Base-by-base conservation (phyloP, 2,797 vertebrate species). In the Miichthys miiuy region DNA sequence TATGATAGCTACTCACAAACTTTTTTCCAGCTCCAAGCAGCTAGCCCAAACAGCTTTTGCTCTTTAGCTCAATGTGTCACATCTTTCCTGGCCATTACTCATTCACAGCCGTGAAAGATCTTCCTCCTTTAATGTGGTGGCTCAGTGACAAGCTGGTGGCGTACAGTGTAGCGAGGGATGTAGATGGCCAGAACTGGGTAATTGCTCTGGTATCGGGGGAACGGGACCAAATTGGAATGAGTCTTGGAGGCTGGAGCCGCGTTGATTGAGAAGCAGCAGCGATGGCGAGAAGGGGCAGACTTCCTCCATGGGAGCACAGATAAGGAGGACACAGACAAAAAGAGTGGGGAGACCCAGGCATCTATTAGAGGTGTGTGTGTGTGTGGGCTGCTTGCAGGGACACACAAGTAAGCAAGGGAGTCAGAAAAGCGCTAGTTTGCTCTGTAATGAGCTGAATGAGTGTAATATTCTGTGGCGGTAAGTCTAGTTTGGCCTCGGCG, bases 181-280 rank as follows among this genome's bases (percentile, higher is more conserved):
- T 86, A 89, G 83, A 92, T 89, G 89, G 84, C 84, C 86, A 79
- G 89, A 77, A 79, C 81, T 58, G 80, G 85, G 89, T 94, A 95
- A 94, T 94, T 94, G 92, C 93, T 89, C 82, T 71, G 78, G 89
- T 85, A 90, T 92, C 87, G 9, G 71, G 90, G 90, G 87, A 82
- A 81, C 25, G 18, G 82, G 78, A 86, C 88, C 82, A 90, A 92
- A 93, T 93, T 93, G 89, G 90, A 93, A 91, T 85, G 85, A 91
- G 87, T 91, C 88, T 88, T 81, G 83, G 88, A 90, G 91, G 90
- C 87, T 82, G 77, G 82, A 83, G 75, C 79, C 71, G 54, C 30
- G 55, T 79, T 93, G 92, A 93, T 91, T 91, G 90, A 93, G 91
- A 91, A 88, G 86, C 67, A 57, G 79, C 67, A 14, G 82, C 25